Evolutionary conservation across 1,140 invertebrate species (phyloP).

Genomic region (Calycopis cecrops): DNA sequence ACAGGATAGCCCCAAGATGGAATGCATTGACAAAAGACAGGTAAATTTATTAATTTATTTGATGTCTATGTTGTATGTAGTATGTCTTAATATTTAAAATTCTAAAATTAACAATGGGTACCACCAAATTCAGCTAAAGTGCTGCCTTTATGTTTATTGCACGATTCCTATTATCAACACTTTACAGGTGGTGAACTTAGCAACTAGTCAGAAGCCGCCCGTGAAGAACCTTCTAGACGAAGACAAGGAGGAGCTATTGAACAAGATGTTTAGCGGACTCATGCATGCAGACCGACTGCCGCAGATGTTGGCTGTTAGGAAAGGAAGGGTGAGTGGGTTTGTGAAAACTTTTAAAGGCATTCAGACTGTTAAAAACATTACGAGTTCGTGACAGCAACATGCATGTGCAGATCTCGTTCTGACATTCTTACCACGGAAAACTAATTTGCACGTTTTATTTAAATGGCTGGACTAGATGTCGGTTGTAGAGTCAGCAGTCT

Average conservation of each 20-base stretch:
- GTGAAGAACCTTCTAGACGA: constrained; percentile 74
- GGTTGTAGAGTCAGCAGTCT: too few relatives aligned
- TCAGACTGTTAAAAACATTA: too few relatives aligned
- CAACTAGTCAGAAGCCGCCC: constrained; percentile 56
- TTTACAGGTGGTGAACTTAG: constrained; percentile 55
- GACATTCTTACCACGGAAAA: too few relatives aligned
- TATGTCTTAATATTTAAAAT: not conserved
- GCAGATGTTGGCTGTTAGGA: constrained; percentile 82
- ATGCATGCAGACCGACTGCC: constrained; percentile 80
- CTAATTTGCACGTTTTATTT: too few relatives aligned
- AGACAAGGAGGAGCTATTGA: constrained; percentile 76
- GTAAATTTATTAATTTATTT: constrained; percentile 22
- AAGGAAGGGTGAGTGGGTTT: constrained; percentile 83
- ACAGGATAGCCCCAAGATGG: constrained; percentile 63
- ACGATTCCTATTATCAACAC: too few relatives aligned
- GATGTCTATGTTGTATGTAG: not conserved
- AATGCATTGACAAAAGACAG: constrained; percentile 62
- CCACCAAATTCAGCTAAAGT: too few relatives aligned
- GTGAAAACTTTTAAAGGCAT: too few relatives aligned
- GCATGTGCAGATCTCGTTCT: too few relatives aligned
- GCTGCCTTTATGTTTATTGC: too few relatives aligned
- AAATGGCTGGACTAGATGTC: too few relatives aligned
- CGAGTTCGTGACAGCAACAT: too few relatives aligned
- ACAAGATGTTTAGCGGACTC: constrained; percentile 78
- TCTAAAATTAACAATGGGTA: too few relatives aligned